These are phyloP conservation scores for Megathymus violae DNA, from an alignment of 1,140 invertebrate genomes.

Conservation along the genomic window DNA sequence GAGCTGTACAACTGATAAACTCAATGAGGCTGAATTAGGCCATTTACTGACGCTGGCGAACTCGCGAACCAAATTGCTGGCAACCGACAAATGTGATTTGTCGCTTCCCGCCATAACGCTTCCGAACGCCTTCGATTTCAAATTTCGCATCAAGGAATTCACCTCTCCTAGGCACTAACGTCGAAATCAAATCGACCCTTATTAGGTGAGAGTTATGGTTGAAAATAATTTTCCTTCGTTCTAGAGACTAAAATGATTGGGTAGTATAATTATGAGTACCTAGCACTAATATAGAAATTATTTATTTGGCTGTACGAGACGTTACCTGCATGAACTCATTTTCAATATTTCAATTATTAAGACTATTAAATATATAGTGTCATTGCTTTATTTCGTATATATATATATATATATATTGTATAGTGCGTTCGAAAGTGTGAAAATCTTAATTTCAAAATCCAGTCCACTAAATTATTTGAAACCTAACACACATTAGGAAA, in stretches of 20 bases:
- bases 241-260: background rate
- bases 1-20: slow-evolving; percentile 32
- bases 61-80: slow-evolving; percentile 38
- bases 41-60: slow-evolving; percentile 36
- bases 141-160: slow-evolving; percentile 38
- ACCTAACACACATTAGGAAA: too few species aligned
- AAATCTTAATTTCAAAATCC: too few species aligned
- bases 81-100: slow-evolving; percentile 49
- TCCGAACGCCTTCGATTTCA: slow-evolving; percentile 42
- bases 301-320: too few species aligned
- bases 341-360: too few species aligned
- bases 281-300: too few species aligned
- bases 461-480: too few species aligned
- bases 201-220: background rate
- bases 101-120: slow-evolving; percentile 42
- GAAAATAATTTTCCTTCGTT: slow-evolving; percentile 6
- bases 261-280: slow-evolving; percentile 1
- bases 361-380: too few species aligned
- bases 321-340: too few species aligned
- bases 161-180: background rate
- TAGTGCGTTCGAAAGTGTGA: too few species aligned
- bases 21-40: slow-evolving; percentile 31
- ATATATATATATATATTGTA: too few species aligned
- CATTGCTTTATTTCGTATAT: too few species aligned
- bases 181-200: slow-evolving; percentile 23